Base-by-base conservation (phyloP, 2,888 invertebrate species). In the Beris chalybata region DNA sequence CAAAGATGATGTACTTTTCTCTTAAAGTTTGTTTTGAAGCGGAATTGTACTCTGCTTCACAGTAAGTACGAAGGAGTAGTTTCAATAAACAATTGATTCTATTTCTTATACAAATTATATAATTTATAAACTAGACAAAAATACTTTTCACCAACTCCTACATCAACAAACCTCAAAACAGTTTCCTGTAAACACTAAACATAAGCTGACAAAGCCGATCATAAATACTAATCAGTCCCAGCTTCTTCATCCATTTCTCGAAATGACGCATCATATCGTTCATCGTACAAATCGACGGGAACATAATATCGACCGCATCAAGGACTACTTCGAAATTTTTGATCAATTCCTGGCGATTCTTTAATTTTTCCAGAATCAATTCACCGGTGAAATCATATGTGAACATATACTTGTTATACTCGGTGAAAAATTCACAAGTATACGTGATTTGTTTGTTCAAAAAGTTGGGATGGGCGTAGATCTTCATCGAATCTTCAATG, bases 281-380 rank as follows among this genome's bases (percentile, higher is more conserved):
- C 29, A 3, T 3, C 3, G 45, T 45, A 29, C 58, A 29, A 5
- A 12, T 3, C 4, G 9, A 3, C 6, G 58, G 58, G 11, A 58
- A 58, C 22, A 58, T 58, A 22, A 45, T 30, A 5, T 58, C 58
- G 45, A 44, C 12, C 30, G 13, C 12, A 58, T 58, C 47, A 9
- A n/a, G 7, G 4, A 58, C 58, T n/a, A 58, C 30, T 22, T 58
- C 9, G 45, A 58, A 45, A 11, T 58, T 45, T 9, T 29, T n/a
- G 5, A 29, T 11, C 6, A 38, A 7, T 5, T 45, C 47, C 6
- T 30, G 58, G 4, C 11, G 29, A 29, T 12, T 47, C 11, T 29
- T 47, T 30, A 32, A 30, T 22, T 58, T 22, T n/a, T 58, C n/a
- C 7, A 45, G 29, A 47, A 58, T 29, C n/a, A 45, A 30, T 3